Base-by-base conservation (phyloP, 2,888 invertebrate species). In the Siphlonurus alternatus region DNA sequence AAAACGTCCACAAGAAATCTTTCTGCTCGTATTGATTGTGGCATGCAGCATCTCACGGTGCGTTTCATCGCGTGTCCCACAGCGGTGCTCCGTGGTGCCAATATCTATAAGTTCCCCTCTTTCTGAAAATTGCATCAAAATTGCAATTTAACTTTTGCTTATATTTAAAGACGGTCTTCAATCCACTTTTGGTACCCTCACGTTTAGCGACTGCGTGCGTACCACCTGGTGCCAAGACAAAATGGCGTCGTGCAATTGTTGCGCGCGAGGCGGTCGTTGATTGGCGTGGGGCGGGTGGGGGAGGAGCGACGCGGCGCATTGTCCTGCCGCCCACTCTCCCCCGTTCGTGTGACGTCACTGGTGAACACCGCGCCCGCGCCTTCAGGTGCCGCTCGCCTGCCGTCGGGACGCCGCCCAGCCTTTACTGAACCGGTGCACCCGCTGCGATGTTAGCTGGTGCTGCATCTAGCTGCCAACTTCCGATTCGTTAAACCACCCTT, bases 171-270 rank as follows among this genome's bases (percentile, higher is more conserved):
- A n/a, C n/a, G n/a, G n/a, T n/a, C n/a, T n/a, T n/a, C n/a, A n/a
- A n/a, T n/a, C n/a, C n/a, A n/a, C n/a, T 10, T 10, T 38, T 38
- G 38, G 38, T 38, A 15, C 15, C 15, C 38, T 38, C 7, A 15
- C 15, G 38, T 15, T 38, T 38, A 15, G 38, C 38, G 38, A 38
- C 38, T 38, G 38, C 38, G 56, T 22, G 56, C 38, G 38, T 38
- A 56, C 19, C 56, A 56, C 56, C 56, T 56, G 38, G 38, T 38
- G 56, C 56, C 38, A 15, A 56, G 56, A 56, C 56, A 56, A 56
- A 56, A 56, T 56, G 56, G 56, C 56, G 56, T 56, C 56, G 56
- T 56, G 56, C 56, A 56, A 56, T 56, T 56, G 56, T 56, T n/a
- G 22, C 20, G 7, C 15, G 56, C 56, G n/a, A 22, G 56, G n/a